Evolutionary conservation across 1,140 invertebrate genomes (phyloP).

Genomic region (Cotesia typhae): DNA sequence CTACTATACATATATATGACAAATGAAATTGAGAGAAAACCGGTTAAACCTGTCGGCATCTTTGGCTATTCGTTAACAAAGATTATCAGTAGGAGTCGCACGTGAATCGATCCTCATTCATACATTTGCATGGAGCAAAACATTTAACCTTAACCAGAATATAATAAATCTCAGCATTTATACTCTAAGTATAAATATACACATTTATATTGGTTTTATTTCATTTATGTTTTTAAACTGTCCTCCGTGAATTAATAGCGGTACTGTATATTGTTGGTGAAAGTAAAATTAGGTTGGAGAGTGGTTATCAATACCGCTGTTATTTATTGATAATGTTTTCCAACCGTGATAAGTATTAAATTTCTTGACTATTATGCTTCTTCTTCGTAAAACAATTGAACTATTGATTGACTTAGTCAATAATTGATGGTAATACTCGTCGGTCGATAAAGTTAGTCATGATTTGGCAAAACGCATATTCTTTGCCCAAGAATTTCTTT

Average conservation of each 20-base stretch:
- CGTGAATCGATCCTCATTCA: constrained; percentile 26
- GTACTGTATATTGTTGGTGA: not conserved
- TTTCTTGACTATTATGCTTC: too few relatives aligned
- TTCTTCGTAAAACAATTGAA: too few relatives aligned
- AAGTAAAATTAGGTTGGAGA: constrained; percentile 30
- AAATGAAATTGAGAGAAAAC: constrained; percentile 32
- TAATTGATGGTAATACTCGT: too few relatives aligned
- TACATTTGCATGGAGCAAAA: constrained; percentile 16
- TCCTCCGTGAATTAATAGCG: constrained; percentile 2
- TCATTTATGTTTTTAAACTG: not conserved
- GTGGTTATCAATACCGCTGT: too few relatives aligned
- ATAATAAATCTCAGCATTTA: not conserved
- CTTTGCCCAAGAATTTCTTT: too few relatives aligned
- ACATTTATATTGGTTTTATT: not conserved
- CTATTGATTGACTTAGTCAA: too few relatives aligned
- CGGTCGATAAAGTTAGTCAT: too few relatives aligned
- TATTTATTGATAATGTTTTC: too few relatives aligned
- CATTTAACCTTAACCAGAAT: not conserved
- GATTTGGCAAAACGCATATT: too few relatives aligned
- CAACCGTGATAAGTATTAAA: too few relatives aligned
- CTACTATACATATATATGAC: not conserved
- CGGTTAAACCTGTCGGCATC: constrained; percentile 30
- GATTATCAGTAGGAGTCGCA: constrained; percentile 24
- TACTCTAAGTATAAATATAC: constrained; percentile 6
- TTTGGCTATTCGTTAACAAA: constrained; percentile 28